These are phyloP conservation scores for Thecocarcelia acutangulata DNA, from an alignment of 2,888 invertebrate genomes.

Conservation along the genomic window DNA sequence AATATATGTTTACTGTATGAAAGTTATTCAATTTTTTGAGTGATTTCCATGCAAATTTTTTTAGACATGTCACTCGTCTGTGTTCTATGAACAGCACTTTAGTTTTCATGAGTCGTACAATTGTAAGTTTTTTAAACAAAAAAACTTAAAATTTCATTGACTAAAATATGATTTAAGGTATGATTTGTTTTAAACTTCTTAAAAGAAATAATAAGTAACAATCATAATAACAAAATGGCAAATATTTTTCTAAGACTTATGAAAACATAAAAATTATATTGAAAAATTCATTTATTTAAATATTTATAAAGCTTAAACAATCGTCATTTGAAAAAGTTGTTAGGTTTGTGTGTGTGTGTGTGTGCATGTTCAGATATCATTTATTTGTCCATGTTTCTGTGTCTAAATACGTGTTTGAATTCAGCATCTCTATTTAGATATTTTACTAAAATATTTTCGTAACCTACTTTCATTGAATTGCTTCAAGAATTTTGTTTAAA, in stretches of 20 bases:
- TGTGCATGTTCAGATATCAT: background rate
- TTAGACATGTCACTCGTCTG: no score
- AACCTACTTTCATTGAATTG: slow-evolving; percentile 12
- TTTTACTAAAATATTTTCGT: slow-evolving; percentile 13
- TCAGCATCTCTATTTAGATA: background rate
- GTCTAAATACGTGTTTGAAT: background rate
- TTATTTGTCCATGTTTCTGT: background rate
- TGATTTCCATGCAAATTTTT: no score
- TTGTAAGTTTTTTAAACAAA: no score
- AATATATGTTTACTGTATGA: no score
- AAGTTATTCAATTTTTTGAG: no score
- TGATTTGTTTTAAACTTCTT: no score
- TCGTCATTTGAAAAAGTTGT: background rate
- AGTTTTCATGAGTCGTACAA: no score
- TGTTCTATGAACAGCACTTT: no score
- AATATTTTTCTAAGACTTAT: background rate
- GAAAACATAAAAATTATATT: background rate
- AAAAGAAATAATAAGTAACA: no score
- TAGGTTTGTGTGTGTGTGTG: background rate
- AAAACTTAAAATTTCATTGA: no score
- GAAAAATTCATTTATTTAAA: background rate
- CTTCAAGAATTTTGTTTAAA: background rate
- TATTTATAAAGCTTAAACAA: background rate
- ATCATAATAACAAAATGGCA: no score
- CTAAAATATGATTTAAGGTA: no score